Base-by-base conservation (phyloP, 1,140 invertebrate genomes). In the Trichogramma pretiosum region DNA sequence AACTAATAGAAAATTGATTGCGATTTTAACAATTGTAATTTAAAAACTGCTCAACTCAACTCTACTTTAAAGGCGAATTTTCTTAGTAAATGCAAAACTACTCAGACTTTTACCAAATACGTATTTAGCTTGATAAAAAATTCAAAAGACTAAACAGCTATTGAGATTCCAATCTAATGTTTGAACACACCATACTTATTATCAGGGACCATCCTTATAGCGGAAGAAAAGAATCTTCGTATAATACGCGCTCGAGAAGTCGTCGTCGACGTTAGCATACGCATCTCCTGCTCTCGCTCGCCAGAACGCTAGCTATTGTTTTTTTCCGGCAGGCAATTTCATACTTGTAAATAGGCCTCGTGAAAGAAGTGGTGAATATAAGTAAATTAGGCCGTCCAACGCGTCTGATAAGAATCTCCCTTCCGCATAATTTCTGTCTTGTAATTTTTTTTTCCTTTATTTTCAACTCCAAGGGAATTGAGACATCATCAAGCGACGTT, bases 371-470 rank as follows among this genome's bases (percentile, higher is more conserved):
- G 54, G 58, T 56, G 63, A 60, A 64, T 67, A n/a, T n/a, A 68
- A 71, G 65, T 68, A 68, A 70, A 71, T 70, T 68, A 70, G 63
- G 58, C 63, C 46, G 64, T 60, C 48, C 65, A 63, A 63, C 56
- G 53, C 46, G 55, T 53, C 56, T 63, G 64, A 70, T 68, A 67
- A 70, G 62, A 50, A 62, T 63, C 59, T 63, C 59, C 57, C 49
- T 50, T 45, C 53, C 24, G 5, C 11, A 16, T 26, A 38, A 44
- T 34, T 34, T 53, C 40, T 40, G 28, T 36, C 37, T 44, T 30
- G 4, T 56, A 52, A 58, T 58, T 54, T 54, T 41, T 16, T 23
- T 37, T 26, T 26, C 16, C 44, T 48, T 51, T 61, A 58, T 61
- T 60, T 60, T 48, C 56, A 48, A 55, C 54, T 60, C 48, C 36